Evolutionary conservation across 1,140 invertebrate genomes (phyloP), one percentile per base, ranked within the genome.

Genomic region (Hyles vespertilio): DNA sequence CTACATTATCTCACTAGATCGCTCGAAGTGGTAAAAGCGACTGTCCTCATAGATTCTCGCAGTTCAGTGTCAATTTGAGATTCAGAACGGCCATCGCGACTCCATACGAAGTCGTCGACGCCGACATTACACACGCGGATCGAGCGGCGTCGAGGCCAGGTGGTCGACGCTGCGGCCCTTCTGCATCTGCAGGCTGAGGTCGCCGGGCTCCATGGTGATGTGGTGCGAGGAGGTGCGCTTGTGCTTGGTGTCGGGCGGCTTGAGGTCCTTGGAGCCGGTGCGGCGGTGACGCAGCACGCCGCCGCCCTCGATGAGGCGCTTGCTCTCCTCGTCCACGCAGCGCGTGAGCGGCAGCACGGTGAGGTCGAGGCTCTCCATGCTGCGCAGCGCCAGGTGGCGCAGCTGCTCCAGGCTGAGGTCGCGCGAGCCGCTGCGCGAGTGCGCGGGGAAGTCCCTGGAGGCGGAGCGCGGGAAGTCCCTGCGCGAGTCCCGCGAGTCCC

Each of bases 231-330:
- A 84, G 32, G 84, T 89, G 10, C 89, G 81, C 68, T 89, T 87
- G 79, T 89, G 86, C 51, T 73, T 66, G 3, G 59, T 54, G 32
- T 72, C 70, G 43, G 79, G 72, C 32, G 76, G 66, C 64, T 89
- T 90, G 53, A 91, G 67, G 70, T 92, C 91, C 70, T 87, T 89
- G 2, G 91, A 91, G 70, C 90, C 89, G 22, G 91, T 92, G 60
- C 91, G 81, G 3, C 91, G 87, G 80, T 92, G 91, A 3, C 91
- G 83, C 50, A 92, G 67, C 52, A 91, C 90, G 58, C 85, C 91
- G 46, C 87, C 84, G 61, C 74, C 68, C 48, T 89, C 87, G 45
- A 90, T 81, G 6, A 90, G 73, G 45, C 88, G 80, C 66, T 89
- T 89, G 74, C 82, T 89, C 72, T 90, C 89, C 61, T 88, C 89